Evolutionary conservation across 2,797 vertebrate genomes (phyloP).

Genomic region (Rhynchotus rufescens): DNA sequence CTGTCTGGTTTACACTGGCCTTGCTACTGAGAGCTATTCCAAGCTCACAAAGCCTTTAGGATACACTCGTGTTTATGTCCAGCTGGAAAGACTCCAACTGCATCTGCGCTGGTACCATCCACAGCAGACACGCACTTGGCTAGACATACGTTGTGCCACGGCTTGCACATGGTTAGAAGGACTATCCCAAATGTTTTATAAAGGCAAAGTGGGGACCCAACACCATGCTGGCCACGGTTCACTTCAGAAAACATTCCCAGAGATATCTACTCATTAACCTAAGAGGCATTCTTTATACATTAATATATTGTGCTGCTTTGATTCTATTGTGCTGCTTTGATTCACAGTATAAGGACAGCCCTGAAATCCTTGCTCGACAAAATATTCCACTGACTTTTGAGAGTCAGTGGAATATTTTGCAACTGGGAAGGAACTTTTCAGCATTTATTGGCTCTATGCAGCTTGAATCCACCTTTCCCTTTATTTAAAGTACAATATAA

Average conservation of each 20-base stretch:
- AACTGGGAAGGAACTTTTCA: background rate
- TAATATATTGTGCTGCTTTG: background rate
- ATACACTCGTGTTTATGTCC: background rate
- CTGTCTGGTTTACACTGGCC: background rate
- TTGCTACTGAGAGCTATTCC: background rate
- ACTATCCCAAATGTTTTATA: background rate
- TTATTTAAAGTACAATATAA: background rate
- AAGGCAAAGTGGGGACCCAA: background rate
- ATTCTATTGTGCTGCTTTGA: background rate
- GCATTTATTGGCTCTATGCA: background rate
- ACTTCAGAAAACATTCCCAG: background rate
- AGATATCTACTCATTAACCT: background rate
- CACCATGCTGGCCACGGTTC: background rate
- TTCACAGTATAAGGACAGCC: background rate
- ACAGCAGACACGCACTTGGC: background rate
- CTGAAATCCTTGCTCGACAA: background rate
- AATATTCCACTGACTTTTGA: background rate
- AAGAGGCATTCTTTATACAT: background rate
- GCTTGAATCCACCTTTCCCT: background rate
- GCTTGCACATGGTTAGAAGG: background rate
- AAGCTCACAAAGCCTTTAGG: background rate
- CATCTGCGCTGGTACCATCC: background rate
- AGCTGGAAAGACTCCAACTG: background rate
- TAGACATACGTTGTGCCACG: background rate
- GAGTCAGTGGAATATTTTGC: background rate